Evolutionary conservation across 2,797 vertebrate genomes (phyloP).

Genomic region (Eleutherodactylus coqui): DNA sequence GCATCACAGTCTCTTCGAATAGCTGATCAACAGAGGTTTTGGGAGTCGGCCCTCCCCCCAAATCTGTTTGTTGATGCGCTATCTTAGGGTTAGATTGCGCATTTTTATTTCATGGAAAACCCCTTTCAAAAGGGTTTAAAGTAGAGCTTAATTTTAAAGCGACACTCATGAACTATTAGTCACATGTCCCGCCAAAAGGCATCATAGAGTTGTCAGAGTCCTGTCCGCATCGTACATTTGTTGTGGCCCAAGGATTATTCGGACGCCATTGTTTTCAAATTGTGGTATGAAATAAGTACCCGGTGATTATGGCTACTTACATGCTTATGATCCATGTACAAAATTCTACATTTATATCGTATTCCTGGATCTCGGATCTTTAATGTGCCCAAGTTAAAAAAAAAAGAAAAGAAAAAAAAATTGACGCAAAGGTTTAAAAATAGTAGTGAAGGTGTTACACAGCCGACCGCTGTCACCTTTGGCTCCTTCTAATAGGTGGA

Average conservation of each 20-base stretch:
- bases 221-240: too few relatives aligned
- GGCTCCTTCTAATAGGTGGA: not conserved
- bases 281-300: too few relatives aligned
- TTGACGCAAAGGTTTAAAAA: conserved; percentile 34
- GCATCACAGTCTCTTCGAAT: too few relatives aligned
- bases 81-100: too few relatives aligned
- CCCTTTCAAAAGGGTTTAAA: not conserved
- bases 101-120: too few relatives aligned
- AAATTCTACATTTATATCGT: not conserved
- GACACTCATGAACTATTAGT: not conserved
- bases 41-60: too few relatives aligned
- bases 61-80: too few relatives aligned
- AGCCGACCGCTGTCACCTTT: not conserved
- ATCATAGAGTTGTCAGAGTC: too few relatives aligned
- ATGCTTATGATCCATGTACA: not conserved
- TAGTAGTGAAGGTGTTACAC: conserved; percentile 24
- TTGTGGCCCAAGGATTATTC: too few relatives aligned
- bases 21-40: too few relatives aligned
- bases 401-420: not conserved
- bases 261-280: too few relatives aligned
- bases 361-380: not conserved
- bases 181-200: not conserved
- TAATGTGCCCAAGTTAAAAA: not conserved
- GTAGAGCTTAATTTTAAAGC: not conserved
- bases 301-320: too few relatives aligned